Percentiles rank a stretch among this genome's conserved stretches.
Evolutionary conservation across 2,888 invertebrate genomes (phyloP).

Genomic region (Baccha elongata): DNA sequence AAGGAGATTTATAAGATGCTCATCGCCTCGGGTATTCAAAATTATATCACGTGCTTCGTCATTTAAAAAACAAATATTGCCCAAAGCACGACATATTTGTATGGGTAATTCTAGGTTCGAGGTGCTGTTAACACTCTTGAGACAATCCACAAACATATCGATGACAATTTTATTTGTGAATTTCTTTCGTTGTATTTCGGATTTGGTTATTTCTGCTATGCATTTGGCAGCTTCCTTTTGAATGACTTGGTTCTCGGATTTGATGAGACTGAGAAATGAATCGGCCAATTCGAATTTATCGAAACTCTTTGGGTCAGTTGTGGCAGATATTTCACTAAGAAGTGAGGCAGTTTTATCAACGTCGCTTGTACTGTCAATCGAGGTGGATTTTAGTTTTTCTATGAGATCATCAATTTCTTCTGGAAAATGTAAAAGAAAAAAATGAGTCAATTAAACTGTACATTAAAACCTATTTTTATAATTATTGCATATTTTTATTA

Average conservation of each 20-base stretch:
- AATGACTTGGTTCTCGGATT: slow-evolving; percentile 82
- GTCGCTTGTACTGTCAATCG: slow-evolving; percentile 75
- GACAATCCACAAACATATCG: slow-evolving; percentile 84
- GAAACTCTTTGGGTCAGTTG: slow-evolving; percentile 81
- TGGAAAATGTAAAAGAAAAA: slow-evolving; percentile 62
- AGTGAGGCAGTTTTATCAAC: slow-evolving; percentile 77
- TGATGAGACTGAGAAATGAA: slow-evolving; percentile 79
- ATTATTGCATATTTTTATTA: too few species aligned
- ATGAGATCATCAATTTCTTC: slow-evolving; percentile 82
- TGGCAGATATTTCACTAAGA: slow-evolving; percentile 80
- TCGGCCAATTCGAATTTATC: slow-evolving; percentile 81
- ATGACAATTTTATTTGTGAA: slow-evolving; percentile 87
- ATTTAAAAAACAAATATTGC: slow-evolving; percentile 95
- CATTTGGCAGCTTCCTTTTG: slow-evolving; percentile 86
- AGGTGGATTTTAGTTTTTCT: slow-evolving; percentile 80
- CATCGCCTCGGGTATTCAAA: slow-evolving; percentile 83
- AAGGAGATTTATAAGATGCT: slow-evolving; percentile 82
- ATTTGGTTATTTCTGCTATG: slow-evolving; percentile 92
- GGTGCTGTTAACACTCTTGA: slow-evolving; percentile 79
- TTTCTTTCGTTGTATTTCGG: slow-evolving; percentile 88
- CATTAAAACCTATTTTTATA: too few species aligned
- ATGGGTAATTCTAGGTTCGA: slow-evolving; percentile 84
- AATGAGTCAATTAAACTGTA: too few species aligned
- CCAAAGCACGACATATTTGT: slow-evolving; percentile 91
- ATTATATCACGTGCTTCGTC: slow-evolving; percentile 86